A percentile compares a stretch with the other conserved stretches of the same genome.
These are phyloP conservation scores for Bos indicus DNA, from an alignment of 2,113 vertebrate species.

Conservation along the genomic window DNA sequence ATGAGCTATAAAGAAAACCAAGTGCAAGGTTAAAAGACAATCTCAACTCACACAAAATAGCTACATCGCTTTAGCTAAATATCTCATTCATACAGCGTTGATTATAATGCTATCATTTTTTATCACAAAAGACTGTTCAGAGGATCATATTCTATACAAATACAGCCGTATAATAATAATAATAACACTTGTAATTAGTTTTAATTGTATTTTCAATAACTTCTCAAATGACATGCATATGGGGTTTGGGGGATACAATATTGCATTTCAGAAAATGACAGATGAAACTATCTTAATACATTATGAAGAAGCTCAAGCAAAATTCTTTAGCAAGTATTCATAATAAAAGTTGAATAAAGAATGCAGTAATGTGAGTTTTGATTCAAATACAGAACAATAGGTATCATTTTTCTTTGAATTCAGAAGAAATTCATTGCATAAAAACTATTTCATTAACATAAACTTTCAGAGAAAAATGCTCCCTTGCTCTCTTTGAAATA, in stretches of 20 bases:
- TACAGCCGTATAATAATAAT: neutral
- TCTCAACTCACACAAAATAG: neutral
- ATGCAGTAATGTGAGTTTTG: neutral
- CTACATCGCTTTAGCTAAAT: neutral
- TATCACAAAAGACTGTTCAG: neutral
- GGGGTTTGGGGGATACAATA: neutral
- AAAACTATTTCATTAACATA: neutral
- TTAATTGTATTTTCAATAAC: conserved; percentile 22
- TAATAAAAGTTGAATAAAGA: neutral
- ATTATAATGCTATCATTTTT: neutral
- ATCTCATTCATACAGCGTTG: neutral
- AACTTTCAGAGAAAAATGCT: neutral
- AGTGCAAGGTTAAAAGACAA: neutral
- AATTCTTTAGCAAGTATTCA: neutral
- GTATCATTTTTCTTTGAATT: conserved; percentile 24
- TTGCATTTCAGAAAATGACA: neutral
- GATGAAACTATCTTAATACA: neutral
- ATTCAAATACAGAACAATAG: conserved; percentile 26
- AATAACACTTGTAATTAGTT: neutral
- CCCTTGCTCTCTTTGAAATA: neutral
- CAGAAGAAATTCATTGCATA: conserved; percentile 13
- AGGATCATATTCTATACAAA: neutral
- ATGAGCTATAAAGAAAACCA: neutral
- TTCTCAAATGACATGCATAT: neutral
- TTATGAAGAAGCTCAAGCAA: neutral